Evolutionary conservation across 1,140 invertebrate species (phyloP), one percentile per base, ranked within the genome.

Genomic region (Centruroides vittatus): DNA sequence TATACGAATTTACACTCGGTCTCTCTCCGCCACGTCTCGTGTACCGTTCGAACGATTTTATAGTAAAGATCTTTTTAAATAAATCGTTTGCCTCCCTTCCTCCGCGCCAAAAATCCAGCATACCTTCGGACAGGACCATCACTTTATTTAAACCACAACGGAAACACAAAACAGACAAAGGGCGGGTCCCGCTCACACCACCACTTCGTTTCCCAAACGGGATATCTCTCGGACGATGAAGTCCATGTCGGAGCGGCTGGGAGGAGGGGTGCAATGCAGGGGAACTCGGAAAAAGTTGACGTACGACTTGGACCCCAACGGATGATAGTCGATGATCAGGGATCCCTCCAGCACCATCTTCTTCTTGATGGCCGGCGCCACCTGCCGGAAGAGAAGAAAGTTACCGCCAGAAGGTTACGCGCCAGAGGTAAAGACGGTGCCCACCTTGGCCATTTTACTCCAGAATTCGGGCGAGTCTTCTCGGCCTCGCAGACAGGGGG

Each of bases 241-340:
- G 53, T 84, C 75, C 82, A 95, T 88, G 71, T 95, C 90, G 5
- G 79, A 75, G 62, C 83, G 78, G 13, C 82, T 85, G 3, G 92
- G 73, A 13, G 82, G 84, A 4, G 89, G 70, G 61, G 78, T 96
- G 70, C 89, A 96, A 74, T 92, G 89, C 66, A 97, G 80, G 7
- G 96, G 91, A 57, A 97, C 81, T 50, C 94, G 79, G 79, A 98
- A 98, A 76, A 98, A 97, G 73, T 98, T 91, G 0, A 88, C 86
- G 62, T 82, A 75, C 60, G 81, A 76, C 53, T 83, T 78, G 6
- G 74, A 68, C 8, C 70, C 71, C 62, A 91, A 76, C 1, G 92
- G 88, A 70, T 97, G 93, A 71, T 97, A 97, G 12, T 91, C 93
- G 41, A 97, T 85, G 84, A 98, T 89, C 83, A 95, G 93, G 4